phyloP scores from a whole-genome alignment of 2,888 invertebrate genomes.

The Stenoptilia bipunctidactyla region DNA sequence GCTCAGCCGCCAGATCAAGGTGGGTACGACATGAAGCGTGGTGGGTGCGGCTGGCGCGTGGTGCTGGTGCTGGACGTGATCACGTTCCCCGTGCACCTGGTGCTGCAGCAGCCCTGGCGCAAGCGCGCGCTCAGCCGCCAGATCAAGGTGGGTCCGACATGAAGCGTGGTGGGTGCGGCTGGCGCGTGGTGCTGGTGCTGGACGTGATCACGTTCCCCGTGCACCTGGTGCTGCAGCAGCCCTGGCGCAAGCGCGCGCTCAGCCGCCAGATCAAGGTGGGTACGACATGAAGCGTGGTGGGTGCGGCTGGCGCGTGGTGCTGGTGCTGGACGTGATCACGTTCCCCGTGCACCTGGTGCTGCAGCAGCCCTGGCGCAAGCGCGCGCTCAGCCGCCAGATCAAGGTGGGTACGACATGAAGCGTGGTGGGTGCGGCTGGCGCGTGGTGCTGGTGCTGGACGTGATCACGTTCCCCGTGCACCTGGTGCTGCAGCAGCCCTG shows the following conservation, averaged over 20 bases:
- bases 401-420: constrained; percentile 70
- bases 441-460: constrained; percentile 89
- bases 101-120: constrained; percentile 90
- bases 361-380: constrained; percentile 89
- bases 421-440: no score
- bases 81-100: constrained; percentile 90
- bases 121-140: constrained; percentile 81
- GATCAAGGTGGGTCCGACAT: constrained; percentile 74
- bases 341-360: constrained; percentile 90
- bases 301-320: no score
- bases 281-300: neutral
- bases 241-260: constrained; percentile 86
- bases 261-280: constrained; percentile 84
- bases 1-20: constrained; percentile 83
- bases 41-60: constrained; percentile 79
- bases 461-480: constrained; percentile 92
- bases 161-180: constrained; percentile 77
- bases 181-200: constrained; percentile 85
- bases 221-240: constrained; percentile 87
- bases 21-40: constrained; percentile 65
- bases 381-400: constrained; percentile 79
- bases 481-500: constrained; percentile 89
- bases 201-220: constrained; percentile 93
- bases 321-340: constrained; percentile 91
- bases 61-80: constrained; percentile 91